A percentile compares a stretch with the other conserved stretches of the same genome.
Conservation (phyloP, 2,113 vertebrate genomes). For the Chionis minor region DNA sequence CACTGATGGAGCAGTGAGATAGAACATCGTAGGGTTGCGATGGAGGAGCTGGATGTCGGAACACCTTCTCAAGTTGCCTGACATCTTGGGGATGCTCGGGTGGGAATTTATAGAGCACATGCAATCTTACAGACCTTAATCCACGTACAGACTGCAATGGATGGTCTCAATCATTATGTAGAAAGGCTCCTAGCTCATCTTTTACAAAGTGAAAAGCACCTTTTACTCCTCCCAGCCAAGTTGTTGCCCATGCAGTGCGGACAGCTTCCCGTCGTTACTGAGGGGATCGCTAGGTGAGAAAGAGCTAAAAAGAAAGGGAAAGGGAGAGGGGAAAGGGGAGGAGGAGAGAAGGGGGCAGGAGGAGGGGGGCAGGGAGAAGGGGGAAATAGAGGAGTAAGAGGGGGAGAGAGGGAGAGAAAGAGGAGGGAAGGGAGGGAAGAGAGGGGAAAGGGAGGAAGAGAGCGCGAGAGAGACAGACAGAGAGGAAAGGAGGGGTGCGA, state of each 20-base stretch:
- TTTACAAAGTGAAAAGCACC: neutral
- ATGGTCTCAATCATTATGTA: neutral
- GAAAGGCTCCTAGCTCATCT: neutral
- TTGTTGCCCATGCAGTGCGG: neutral
- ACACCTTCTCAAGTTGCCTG: neutral
- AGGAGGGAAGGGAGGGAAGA: neutral
- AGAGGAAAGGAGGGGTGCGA: slow-evolving; percentile 18
- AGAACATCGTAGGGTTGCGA: neutral
- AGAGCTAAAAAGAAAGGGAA: neutral
- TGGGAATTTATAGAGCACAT: neutral
- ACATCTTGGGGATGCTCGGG: neutral
- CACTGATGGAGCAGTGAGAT: neutral
- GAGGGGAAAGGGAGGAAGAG: neutral
- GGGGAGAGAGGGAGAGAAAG: neutral
- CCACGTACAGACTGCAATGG: neutral
- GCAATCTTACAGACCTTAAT: neutral
- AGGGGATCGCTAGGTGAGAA: neutral
- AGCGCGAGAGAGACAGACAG: neutral
- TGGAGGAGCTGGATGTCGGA: neutral
- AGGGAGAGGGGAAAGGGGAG: neutral
- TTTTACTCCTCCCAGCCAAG: neutral
- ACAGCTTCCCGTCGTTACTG: neutral
- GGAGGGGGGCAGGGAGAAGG: too few species aligned
- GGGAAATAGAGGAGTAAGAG: neutral
- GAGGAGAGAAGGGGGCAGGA: neutral